Percentiles rank a stretch among this genome's conserved stretches.
These are phyloP conservation scores for Eurystomus gularis DNA, from an alignment of 2,113 vertebrate genomes.

Conservation along the genomic window DNA sequence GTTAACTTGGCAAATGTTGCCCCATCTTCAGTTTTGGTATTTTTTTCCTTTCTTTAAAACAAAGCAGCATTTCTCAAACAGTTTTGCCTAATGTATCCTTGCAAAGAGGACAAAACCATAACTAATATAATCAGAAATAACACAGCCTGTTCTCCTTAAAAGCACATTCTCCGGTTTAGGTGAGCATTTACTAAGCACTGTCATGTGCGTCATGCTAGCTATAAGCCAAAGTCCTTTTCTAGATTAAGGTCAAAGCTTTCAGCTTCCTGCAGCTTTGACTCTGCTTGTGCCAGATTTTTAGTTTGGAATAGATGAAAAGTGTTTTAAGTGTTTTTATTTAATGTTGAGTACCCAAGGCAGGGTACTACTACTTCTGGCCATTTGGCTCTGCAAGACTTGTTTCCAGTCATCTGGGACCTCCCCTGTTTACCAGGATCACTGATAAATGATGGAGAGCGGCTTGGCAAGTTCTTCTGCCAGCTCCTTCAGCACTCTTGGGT, in stretches of 20 bases:
- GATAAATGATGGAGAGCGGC: too few relatives aligned
- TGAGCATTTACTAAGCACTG: background rate
- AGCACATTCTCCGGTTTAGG: background rate
- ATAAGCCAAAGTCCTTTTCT: background rate
- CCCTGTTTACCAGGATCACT: too few relatives aligned
- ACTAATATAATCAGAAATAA: background rate
- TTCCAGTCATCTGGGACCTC: too few relatives aligned
- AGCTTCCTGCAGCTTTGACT: background rate
- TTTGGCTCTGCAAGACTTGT: background rate
- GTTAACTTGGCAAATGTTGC: background rate
- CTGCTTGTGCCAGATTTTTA: background rate
- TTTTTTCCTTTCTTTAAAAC: background rate
- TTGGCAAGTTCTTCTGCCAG: too few relatives aligned
- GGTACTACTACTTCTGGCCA: background rate
- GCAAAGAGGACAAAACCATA: background rate
- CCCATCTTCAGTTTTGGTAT: background rate
- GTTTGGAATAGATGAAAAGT: background rate
- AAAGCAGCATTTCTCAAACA: background rate
- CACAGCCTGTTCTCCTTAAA: background rate
- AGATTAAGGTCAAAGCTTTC: background rate
- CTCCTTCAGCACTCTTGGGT: too few relatives aligned
- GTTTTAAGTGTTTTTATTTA: background rate
- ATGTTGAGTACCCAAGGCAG: background rate
- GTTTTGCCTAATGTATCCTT: background rate
- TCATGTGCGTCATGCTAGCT: rapidly evolving